Evolutionary conservation across 2,113 vertebrate genomes (phyloP).

Genomic region (Carettochelys insculpta): DNA sequence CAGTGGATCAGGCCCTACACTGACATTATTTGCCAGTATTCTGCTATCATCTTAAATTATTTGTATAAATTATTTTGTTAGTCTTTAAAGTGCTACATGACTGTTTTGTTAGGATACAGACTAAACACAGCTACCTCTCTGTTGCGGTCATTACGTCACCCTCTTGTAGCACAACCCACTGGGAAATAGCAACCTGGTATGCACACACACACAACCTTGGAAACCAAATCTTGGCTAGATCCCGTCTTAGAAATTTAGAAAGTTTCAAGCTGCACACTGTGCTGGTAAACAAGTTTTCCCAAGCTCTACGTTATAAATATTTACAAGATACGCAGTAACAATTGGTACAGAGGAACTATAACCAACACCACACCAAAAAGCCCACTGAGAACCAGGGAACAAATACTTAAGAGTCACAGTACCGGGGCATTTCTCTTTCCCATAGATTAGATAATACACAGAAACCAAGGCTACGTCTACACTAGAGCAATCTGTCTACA

Average conservation of each 20-base stretch:
- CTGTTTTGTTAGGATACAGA: no score
- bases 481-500: no score
- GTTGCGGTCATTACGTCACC: no score
- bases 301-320: constrained; percentile 54
- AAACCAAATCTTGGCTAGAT: constrained; percentile 29
- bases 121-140: no score
- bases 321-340: constrained; percentile 45
- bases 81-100: no score
- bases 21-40: constrained; percentile 37
- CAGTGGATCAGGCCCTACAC: constrained; percentile 24
- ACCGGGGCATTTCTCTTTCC: background rate
- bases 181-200: constrained; percentile 19
- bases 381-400: background rate
- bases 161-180: fast-evolving
- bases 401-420: background rate
- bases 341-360: background rate
- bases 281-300: constrained; percentile 17
- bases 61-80: no score
- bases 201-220: constrained; percentile 45
- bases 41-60: constrained; percentile 25
- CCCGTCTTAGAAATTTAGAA: constrained; percentile 19
- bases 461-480: no score
- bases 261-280: constrained; percentile 4
- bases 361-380: background rate
- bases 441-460: fast-evolving